Percentiles rank a stretch among this genome's conserved stretches.
Evolutionary conservation across 2,888 invertebrate species (phyloP).

Genomic region (Hesperia comma): DNA sequence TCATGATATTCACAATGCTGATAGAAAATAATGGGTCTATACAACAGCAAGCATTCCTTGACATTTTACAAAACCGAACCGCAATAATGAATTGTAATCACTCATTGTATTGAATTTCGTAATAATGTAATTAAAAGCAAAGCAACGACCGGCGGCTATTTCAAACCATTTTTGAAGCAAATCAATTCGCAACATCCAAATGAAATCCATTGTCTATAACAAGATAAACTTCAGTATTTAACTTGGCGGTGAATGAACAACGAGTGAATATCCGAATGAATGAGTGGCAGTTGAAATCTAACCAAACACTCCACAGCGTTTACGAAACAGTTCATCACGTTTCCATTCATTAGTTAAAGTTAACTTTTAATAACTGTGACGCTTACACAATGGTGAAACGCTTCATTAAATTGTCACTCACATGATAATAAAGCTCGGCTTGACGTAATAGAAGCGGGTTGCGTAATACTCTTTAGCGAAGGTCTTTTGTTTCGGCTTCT

Average conservation of each 20-base stretch:
- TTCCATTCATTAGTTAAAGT: conserved; percentile 65
- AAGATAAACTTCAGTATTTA: conserved; percentile 18
- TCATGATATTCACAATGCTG: no score
- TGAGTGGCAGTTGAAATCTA: conserved; percentile 27
- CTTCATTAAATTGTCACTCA: conserved; percentile 82
- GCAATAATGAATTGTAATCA: background rate
- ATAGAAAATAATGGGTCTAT: background rate
- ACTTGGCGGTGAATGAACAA: conserved; percentile 9
- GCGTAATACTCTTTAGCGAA: conserved; percentile 4
- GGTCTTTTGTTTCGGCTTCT: conserved; percentile 12
- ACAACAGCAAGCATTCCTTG: background rate
- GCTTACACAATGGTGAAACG: conserved; percentile 75
- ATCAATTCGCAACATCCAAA: conserved; percentile 8
- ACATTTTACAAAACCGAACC: background rate
- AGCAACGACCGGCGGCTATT: background rate
- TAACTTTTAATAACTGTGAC: conserved; percentile 68
- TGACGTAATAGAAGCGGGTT: conserved; percentile 7
- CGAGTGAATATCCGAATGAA: background rate
- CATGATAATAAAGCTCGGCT: conserved; percentile 36
- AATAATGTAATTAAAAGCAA: conserved; percentile 6
- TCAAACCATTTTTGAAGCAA: conserved; percentile 1
- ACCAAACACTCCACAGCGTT: conserved; percentile 18
- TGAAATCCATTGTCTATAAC: conserved; percentile 11
- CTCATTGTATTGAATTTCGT: background rate
- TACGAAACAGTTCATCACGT: conserved; percentile 35